These are phyloP conservation scores for Cheirogaleus major DNA, from an alignment of 2,797 vertebrate species.

Conservation along the genomic window DNA sequence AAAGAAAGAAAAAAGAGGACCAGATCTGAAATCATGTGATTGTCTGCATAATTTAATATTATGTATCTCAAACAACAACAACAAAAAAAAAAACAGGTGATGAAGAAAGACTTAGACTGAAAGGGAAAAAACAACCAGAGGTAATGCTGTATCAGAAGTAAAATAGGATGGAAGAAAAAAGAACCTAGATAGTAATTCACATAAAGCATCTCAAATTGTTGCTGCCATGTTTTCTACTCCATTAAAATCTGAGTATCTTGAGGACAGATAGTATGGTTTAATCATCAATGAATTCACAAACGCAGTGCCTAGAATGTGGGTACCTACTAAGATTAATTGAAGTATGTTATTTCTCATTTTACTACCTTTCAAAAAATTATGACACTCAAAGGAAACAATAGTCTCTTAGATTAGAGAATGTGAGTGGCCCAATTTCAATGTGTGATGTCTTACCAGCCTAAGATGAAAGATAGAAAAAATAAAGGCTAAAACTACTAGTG, in stretches of 20 bases:
- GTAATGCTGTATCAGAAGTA: background rate
- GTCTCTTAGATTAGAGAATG: background rate
- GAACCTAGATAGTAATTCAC: background rate
- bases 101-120: background rate
- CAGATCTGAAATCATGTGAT: background rate
- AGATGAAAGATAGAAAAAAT: background rate
- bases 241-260: constrained; percentile 32
- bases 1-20: background rate
- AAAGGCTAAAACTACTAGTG: background rate
- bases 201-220: constrained; percentile 23
- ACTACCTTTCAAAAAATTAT: constrained; percentile 10
- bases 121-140: background rate
- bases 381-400: background rate
- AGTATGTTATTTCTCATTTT: background rate
- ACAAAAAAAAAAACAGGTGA: background rate
- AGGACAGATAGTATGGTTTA: constrained; percentile 15
- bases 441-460: background rate
- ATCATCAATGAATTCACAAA: constrained; percentile 29
- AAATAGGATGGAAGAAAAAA: background rate
- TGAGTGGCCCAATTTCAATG: background rate
- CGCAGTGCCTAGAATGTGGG: background rate
- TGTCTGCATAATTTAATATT: constrained; percentile 27
- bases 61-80: background rate
- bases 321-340: constrained; percentile 9
- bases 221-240: background rate